Evolutionary conservation across 2,797 vertebrate genomes (phyloP).

Genomic region (Austrolebias charrua): DNA sequence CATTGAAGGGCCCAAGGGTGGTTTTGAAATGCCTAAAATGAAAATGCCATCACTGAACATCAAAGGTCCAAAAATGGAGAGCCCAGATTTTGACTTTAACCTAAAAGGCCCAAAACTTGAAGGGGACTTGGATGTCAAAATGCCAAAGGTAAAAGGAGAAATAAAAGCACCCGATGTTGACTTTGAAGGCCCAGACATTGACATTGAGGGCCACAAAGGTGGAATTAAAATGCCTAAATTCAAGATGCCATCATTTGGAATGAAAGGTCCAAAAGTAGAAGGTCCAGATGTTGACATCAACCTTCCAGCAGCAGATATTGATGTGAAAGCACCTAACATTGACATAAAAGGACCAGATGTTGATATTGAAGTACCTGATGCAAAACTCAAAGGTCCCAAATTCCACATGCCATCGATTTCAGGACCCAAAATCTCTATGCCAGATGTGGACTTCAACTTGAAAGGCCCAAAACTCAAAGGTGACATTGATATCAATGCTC

Average conservation of each 20-base stretch:
- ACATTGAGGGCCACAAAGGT: constrained; percentile 15
- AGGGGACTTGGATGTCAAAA: constrained; percentile 11
- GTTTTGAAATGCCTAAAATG: constrained; percentile 75
- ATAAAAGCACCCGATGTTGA: constrained; percentile 7
- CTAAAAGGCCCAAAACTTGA: constrained; percentile 2
- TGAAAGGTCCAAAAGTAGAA: constrained; percentile 18
- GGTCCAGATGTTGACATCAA: constrained; percentile 18
- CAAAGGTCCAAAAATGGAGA: constrained; percentile 1
- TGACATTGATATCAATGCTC: constrained; percentile 2
- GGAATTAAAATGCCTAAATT: constrained; percentile 35
- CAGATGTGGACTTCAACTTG: constrained; percentile 24
- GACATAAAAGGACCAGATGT: constrained; percentile 16
- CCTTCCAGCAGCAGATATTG: constrained; percentile 17
- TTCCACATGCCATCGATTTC: constrained; percentile 20
- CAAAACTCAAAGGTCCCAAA: constrained; percentile 18
- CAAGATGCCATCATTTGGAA: constrained; percentile 19
- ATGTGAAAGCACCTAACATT: constrained; percentile 16
- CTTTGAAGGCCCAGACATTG: constrained; percentile 13
- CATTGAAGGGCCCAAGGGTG: constrained; percentile 38
- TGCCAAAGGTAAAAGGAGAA: constrained; percentile 22
- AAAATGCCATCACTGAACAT: constrained; percentile 60
- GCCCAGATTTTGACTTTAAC: constrained; percentile 4
- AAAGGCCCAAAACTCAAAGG: constrained; percentile 25
- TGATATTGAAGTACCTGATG: constrained; percentile 8
- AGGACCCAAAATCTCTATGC: constrained; percentile 15